Evolutionary conservation across 2,888 invertebrate species (phyloP).

Genomic region (Trichopria drosophilae): DNA sequence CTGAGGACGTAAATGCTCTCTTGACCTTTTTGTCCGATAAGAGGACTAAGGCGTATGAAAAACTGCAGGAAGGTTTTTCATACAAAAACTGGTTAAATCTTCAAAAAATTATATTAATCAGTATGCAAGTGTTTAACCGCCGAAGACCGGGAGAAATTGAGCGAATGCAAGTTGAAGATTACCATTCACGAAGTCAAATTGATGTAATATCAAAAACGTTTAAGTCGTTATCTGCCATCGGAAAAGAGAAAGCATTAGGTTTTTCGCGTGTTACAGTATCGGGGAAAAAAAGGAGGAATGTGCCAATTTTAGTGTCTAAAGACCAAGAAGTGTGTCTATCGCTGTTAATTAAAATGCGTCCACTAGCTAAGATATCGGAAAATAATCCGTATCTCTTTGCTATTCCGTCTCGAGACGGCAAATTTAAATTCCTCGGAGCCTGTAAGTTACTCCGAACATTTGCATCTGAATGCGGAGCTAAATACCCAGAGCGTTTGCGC

Average conservation of each 20-base stretch:
- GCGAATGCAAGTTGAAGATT: background rate
- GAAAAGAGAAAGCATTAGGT: background rate
- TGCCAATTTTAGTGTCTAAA: background rate
- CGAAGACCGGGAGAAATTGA: background rate
- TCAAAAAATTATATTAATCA: background rate
- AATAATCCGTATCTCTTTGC: slow-evolving; percentile 1
- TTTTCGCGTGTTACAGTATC: background rate
- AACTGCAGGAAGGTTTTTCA: background rate
- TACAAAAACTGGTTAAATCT: background rate
- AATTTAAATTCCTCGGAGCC: slow-evolving; percentile 1
- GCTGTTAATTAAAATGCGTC: background rate
- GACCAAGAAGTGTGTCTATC: background rate
- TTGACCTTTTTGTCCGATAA: background rate
- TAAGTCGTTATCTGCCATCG: background rate
- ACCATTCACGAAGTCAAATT: background rate
- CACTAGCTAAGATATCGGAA: background rate
- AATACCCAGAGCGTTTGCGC: background rate
- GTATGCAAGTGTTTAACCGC: background rate
- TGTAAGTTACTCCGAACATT: background rate
- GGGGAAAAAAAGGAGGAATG: slow-evolving; percentile 1
- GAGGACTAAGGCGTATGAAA: background rate
- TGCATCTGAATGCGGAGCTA: slow-evolving; percentile 1
- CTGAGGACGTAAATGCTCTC: background rate
- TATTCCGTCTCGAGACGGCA: background rate
- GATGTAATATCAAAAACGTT: no score